Conservation (phyloP, 2,888 invertebrate species). For the Drosophila differens region DNA sequence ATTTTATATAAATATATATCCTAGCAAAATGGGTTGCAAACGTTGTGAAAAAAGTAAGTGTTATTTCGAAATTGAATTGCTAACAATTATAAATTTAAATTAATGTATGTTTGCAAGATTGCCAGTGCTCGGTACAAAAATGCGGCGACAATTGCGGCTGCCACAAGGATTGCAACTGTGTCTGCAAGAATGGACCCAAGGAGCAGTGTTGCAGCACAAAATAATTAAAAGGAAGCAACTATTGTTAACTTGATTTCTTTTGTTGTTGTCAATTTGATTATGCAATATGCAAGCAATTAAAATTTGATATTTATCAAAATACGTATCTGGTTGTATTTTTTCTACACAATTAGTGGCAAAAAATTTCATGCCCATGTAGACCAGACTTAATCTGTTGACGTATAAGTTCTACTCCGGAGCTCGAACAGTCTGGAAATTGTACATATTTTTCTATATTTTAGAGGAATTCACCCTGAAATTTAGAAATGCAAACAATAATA, state of each 20-base stretch:
- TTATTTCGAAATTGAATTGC: neutral
- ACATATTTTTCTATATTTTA: neutral
- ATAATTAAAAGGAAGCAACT: constrained; percentile 23
- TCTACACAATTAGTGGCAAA: neutral
- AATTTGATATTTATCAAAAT: neutral
- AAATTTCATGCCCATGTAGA: neutral
- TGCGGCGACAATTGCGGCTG: constrained; percentile 71
- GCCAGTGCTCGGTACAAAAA: constrained; percentile 59
- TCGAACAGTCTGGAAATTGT: neutral
- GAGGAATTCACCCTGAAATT: neutral
- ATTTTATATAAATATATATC: neutral
- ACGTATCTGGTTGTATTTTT: neutral
- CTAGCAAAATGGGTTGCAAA: constrained; percentile 66
- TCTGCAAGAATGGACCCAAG: constrained; percentile 70
- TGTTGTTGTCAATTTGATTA: neutral
- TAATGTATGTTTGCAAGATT: constrained; percentile 41
- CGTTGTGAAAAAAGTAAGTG: constrained; percentile 67
- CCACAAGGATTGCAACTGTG: constrained; percentile 65
- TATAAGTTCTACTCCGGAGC: neutral
- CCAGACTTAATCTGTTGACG: neutral
- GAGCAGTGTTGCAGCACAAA: constrained; percentile 71
- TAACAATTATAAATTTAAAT: neutral
- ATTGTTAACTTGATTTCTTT: constrained; percentile 13
- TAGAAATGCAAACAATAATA: neutral
- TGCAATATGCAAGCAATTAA: neutral